Conservation (phyloP, 2,797 vertebrate genomes). For the Myotis planiceps region DNA sequence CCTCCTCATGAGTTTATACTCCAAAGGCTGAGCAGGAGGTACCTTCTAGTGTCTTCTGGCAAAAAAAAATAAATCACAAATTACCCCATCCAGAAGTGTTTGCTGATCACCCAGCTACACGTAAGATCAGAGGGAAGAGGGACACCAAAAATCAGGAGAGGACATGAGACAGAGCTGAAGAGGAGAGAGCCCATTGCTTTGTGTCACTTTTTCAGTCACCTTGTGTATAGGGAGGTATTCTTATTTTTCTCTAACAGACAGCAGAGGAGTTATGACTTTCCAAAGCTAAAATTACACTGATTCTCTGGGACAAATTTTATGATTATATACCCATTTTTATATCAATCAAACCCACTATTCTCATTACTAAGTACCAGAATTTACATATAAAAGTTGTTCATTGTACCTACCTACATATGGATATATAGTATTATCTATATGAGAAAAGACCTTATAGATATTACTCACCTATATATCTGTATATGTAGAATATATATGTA, state of each 20-base stretch:
- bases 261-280: not conserved
- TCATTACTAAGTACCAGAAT: not conserved
- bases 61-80: not conserved
- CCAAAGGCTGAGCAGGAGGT: not conserved
- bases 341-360: not conserved
- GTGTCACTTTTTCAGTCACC: not conserved
- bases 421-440: not conserved
- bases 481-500: not conserved
- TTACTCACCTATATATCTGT: not conserved
- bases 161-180: not conserved
- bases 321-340: not conserved
- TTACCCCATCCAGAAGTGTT: not conserved
- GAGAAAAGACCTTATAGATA: not conserved
- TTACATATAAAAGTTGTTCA: not conserved
- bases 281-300: slow-evolving; percentile 13
- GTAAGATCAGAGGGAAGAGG: not conserved
- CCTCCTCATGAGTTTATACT: not conserved
- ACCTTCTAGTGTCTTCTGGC: not conserved
- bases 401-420: not conserved
- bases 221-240: not conserved
- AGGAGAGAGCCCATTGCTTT: not conserved
- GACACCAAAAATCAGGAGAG: not conserved
- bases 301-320: not conserved
- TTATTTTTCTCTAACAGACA: slow-evolving; percentile 1
- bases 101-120: not conserved